Percentiles rank a stretch among this genome's conserved stretches.
These are phyloP conservation scores for Polyploca ridens DNA, from an alignment of 2,888 invertebrate species.

Conservation along the genomic window DNA sequence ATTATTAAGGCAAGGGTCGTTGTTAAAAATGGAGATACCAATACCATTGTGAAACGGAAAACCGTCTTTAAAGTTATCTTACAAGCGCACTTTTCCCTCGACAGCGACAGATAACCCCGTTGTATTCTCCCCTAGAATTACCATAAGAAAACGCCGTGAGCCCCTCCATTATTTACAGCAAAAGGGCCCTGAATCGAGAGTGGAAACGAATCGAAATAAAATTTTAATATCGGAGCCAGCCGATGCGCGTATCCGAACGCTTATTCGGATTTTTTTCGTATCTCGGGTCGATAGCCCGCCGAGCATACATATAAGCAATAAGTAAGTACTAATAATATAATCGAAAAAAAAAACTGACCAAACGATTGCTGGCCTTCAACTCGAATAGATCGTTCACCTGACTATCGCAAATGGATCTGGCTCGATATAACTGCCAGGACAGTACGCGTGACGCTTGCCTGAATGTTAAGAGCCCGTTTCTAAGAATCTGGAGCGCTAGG, in stretches of 20 bases:
- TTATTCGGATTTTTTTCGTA: constrained; percentile 48
- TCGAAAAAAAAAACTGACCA: constrained; percentile 67
- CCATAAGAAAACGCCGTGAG: constrained; percentile 14
- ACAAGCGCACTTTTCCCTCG: not conserved
- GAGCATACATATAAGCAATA: constrained; percentile 60
- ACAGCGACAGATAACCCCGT: constrained; percentile 11
- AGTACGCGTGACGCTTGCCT: constrained; percentile 51
- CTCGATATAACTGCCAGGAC: constrained; percentile 48
- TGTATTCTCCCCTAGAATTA: constrained; percentile 11
- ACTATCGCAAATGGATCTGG: constrained; percentile 59
- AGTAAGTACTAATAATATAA: constrained; percentile 58
- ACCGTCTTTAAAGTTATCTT: constrained; percentile 9
- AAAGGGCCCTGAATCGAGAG: constrained; percentile 36
- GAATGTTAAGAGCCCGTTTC: constrained; percentile 34
- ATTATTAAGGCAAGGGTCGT: not conserved
- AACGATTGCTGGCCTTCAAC: constrained; percentile 76
- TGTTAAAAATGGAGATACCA: constrained; percentile 5
- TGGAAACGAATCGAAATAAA: constrained; percentile 26
- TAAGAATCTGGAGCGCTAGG: constrained; percentile 19
- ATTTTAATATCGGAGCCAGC: constrained; percentile 32
- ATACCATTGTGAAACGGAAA: constrained; percentile 1
- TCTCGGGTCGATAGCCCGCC: constrained; percentile 61
- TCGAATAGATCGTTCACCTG: constrained; percentile 76
- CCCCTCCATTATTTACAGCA: constrained; percentile 16
- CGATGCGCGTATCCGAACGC: constrained; percentile 32